phyloP scores from a whole-genome alignment of 2,113 vertebrate species.

The Alligator mississippiensis region DNA sequence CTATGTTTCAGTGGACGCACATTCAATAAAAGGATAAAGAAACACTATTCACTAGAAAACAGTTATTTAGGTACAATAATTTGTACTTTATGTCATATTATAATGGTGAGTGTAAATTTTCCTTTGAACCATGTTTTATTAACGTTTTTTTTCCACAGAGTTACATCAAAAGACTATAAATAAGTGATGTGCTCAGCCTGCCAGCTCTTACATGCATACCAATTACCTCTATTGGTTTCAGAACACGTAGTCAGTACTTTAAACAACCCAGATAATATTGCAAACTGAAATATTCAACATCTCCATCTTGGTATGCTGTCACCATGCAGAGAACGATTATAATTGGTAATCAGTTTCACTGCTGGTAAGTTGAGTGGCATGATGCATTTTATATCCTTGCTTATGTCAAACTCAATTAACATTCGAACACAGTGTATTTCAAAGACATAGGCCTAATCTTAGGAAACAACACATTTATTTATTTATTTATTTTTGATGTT shows the following conservation, averaged over 20 bases:
- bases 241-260: slow-evolving; percentile 86
- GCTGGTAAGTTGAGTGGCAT: slow-evolving; percentile 82
- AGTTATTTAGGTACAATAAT: slow-evolving; percentile 81
- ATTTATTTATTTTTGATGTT: slow-evolving; percentile 66
- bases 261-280: slow-evolving; percentile 86
- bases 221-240: slow-evolving; percentile 86
- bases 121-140: slow-evolving; percentile 86
- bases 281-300: slow-evolving; percentile 87
- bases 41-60: slow-evolving; percentile 75
- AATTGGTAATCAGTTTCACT: slow-evolving; percentile 87
- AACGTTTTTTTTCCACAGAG: slow-evolving; percentile 77
- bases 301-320: slow-evolving; percentile 84
- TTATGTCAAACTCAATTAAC: slow-evolving; percentile 87
- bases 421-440: slow-evolving; percentile 79
- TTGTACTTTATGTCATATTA: slow-evolving; percentile 82
- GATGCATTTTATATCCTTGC: slow-evolving; percentile 83
- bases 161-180: slow-evolving; percentile 88
- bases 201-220: slow-evolving; percentile 85
- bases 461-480: slow-evolving; percentile 75
- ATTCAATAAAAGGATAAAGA: slow-evolving; percentile 68
- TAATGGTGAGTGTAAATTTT: slow-evolving; percentile 82
- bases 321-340: slow-evolving; percentile 82
- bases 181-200: slow-evolving; percentile 85
- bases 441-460: slow-evolving; percentile 78
- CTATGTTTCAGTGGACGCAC: slow-evolving; percentile 55